These are phyloP conservation scores for Molanna angustata DNA, from an alignment of 2,888 invertebrate genomes.

Conservation along the genomic window DNA sequence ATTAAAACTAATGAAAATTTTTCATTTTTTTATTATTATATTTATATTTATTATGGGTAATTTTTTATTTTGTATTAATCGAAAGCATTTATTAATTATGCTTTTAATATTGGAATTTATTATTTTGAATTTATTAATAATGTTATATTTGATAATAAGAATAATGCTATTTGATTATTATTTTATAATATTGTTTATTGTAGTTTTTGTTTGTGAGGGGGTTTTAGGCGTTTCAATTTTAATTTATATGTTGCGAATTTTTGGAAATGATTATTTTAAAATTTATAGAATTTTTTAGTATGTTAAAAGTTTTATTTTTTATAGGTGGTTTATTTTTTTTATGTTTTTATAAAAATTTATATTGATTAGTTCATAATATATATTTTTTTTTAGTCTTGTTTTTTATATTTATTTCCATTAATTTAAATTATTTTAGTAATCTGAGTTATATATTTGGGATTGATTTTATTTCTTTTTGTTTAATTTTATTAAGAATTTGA, in stretches of 20 bases:
- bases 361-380: conserved; percentile 54
- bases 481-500: conserved; percentile 59
- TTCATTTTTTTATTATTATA: conserved; percentile 46
- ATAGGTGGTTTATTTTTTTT: conserved; percentile 52
- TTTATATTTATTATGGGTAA: conserved; percentile 52
- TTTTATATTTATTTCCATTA: conserved; percentile 46
- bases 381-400: conserved; percentile 52
- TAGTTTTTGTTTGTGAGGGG: conserved; percentile 63
- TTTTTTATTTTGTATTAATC: conserved; percentile 54
- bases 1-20: conserved; percentile 59
- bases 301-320: conserved; percentile 57
- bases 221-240: conserved; percentile 62
- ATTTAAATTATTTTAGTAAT: conserved; percentile 42
- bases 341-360: conserved; percentile 50
- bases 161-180: conserved; percentile 50
- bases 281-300: conserved; percentile 57
- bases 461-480: conserved; percentile 55
- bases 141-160: conserved; percentile 49
- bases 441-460: conserved; percentile 48
- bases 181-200: conserved; percentile 61
- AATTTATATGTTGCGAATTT: conserved; percentile 58
- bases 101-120: conserved; percentile 61
- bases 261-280: conserved; percentile 64
- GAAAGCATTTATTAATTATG: conserved; percentile 59
- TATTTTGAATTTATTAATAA: conserved; percentile 56